These are phyloP conservation scores for Ia io DNA, from an alignment of 2,113 vertebrate genomes.

Conservation along the genomic window DNA sequence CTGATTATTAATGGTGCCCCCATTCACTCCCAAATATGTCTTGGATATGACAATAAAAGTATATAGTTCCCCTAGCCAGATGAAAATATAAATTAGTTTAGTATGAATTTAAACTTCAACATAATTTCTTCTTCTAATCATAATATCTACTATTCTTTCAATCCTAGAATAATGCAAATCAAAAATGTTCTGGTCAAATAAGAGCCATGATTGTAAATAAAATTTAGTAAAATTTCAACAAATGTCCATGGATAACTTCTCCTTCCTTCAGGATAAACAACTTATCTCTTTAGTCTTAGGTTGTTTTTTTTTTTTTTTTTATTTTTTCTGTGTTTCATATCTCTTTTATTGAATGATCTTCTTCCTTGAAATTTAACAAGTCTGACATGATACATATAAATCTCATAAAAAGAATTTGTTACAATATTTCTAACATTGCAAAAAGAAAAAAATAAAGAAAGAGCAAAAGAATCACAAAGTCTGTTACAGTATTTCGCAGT, in stretches of 20 bases:
- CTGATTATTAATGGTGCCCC: not conserved
- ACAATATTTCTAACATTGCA: not conserved
- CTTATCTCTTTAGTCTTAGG: not conserved
- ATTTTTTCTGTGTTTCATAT: not conserved
- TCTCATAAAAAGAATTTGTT: not conserved
- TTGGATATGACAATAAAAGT: not conserved
- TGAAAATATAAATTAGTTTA: not conserved
- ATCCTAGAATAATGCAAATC: not conserved
- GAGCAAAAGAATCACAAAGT: not conserved
- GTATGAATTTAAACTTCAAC: not conserved
- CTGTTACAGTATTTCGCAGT: not conserved
- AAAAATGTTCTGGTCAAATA: not conserved
- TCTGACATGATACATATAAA: not conserved
- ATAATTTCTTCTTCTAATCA: not conserved
- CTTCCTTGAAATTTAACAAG: not conserved
- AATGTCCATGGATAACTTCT: not conserved
- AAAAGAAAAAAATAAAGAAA: not conserved
- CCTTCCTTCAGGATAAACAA: not conserved
- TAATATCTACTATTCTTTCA: not conserved
- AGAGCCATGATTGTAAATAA: not conserved
- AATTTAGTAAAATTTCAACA: not conserved
- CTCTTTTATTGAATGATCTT: not conserved
- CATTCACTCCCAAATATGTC: not conserved
- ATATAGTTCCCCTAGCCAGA: not conserved
- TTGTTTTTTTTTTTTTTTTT: not conserved